Evolutionary conservation across 2,888 invertebrate species (phyloP).

Genomic region (Melanotus villosus): DNA sequence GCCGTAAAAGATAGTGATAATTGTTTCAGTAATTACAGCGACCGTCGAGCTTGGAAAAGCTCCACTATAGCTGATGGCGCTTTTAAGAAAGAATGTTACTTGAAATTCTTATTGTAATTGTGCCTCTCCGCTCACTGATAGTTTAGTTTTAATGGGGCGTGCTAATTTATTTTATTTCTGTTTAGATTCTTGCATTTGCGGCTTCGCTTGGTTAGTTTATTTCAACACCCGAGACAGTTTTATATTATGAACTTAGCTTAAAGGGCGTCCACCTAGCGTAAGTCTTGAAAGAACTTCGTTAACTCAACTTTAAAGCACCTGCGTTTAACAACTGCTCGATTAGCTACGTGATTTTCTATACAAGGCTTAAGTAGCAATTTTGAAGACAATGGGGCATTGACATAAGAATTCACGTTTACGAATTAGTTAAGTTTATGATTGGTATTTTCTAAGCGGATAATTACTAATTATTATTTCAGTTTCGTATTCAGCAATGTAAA

Average conservation of each 20-base stretch:
- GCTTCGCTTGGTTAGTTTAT: slow-evolving; percentile 29
- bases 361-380: slow-evolving; percentile 16
- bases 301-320: neutral
- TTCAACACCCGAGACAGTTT: slow-evolving; percentile 25
- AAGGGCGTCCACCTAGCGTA: neutral
- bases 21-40: slow-evolving; percentile 36
- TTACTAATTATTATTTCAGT: too few relatives aligned
- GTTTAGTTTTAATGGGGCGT: slow-evolving; percentile 45
- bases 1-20: slow-evolving; percentile 17
- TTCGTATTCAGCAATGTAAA: too few relatives aligned
- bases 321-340: slow-evolving; percentile 13
- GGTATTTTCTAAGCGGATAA: too few relatives aligned
- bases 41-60: slow-evolving; percentile 26
- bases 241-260: slow-evolving; percentile 8
- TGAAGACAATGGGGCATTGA: slow-evolving; percentile 1
- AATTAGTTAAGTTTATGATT: too few relatives aligned
- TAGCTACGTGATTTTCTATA: slow-evolving; percentile 27
- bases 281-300: slow-evolving; percentile 12
- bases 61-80: slow-evolving; percentile 12
- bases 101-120: slow-evolving; percentile 45
- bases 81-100: slow-evolving; percentile 45
- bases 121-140: slow-evolving; percentile 39
- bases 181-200: slow-evolving; percentile 36
- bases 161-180: slow-evolving; percentile 43
- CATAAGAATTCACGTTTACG: neutral